Conservation (phyloP, 2,113 vertebrate species). For the Dicrurus megarhynchus region DNA sequence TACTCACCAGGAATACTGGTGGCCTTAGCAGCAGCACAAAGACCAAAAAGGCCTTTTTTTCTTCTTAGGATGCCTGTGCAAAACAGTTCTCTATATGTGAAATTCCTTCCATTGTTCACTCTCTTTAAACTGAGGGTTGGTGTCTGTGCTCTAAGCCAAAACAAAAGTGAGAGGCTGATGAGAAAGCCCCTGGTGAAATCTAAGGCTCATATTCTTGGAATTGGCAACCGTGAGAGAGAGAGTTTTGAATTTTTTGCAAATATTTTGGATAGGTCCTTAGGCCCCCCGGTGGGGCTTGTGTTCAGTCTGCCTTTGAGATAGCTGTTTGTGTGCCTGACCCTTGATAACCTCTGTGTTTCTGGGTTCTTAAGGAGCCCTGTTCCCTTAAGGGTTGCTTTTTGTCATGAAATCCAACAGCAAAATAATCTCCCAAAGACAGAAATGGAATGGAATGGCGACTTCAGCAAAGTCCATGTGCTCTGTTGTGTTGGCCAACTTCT, state of each 20-base stretch:
- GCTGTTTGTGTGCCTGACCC: neutral
- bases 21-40: neutral
- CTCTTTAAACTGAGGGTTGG: neutral
- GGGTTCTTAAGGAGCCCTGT: neutral
- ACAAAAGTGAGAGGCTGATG: neutral
- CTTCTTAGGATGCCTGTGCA: neutral
- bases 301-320: neutral
- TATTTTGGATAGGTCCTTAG: neutral
- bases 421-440: neutral
- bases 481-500: neutral
- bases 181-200: neutral
- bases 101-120: neutral
- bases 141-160: neutral
- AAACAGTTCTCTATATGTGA: neutral
- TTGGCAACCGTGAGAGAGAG: neutral
- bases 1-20: neutral
- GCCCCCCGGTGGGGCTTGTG: neutral
- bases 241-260: neutral
- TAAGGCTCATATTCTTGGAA: neutral
- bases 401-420: neutral
- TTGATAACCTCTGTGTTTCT: neutral
- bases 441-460: rapidly evolving
- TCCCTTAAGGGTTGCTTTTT: neutral
- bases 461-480: neutral
- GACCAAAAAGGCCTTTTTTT: neutral